Percentiles rank a stretch among this genome's conserved stretches.
These are phyloP conservation scores for Suncus etruscus DNA, from an alignment of 2,113 vertebrate species.

Conservation along the genomic window DNA sequence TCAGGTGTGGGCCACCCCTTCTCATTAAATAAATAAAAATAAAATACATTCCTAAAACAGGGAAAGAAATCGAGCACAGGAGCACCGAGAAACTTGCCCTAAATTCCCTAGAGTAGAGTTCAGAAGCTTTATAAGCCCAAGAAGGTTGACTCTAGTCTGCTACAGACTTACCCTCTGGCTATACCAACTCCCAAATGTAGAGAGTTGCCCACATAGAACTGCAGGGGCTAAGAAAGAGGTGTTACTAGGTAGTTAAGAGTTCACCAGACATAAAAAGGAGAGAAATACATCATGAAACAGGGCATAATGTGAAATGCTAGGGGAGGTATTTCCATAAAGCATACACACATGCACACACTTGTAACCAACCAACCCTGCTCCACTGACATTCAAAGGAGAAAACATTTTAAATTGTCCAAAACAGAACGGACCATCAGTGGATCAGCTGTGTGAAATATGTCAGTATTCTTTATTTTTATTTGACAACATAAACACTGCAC, in stretches of 20 bases:
- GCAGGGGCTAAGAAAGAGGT: neutral
- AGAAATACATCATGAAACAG: neutral
- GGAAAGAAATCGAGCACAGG: neutral
- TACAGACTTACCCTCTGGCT: neutral
- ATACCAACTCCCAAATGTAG: neutral
- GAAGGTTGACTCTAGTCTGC: neutral
- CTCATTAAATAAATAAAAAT: too few relatives aligned
- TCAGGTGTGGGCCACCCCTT: too few relatives aligned
- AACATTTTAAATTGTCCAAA: constrained; percentile 1
- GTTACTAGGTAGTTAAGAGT: neutral
- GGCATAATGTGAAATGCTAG: neutral
- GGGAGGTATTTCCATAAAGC: neutral
- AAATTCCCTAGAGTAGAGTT: neutral
- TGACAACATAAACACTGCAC: constrained; percentile 14
- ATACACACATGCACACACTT: neutral
- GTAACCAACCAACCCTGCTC: neutral
- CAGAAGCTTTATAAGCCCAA: neutral
- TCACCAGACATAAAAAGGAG: neutral
- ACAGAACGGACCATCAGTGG: neutral
- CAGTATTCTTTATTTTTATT: constrained; percentile 14
- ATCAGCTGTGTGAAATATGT: neutral
- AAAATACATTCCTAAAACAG: neutral
- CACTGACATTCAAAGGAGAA: neutral
- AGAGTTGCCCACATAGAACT: neutral
- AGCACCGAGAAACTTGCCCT: neutral